Evolutionary conservation across 2,113 vertebrate species (phyloP).

Genomic region (Cepphus grylle): DNA sequence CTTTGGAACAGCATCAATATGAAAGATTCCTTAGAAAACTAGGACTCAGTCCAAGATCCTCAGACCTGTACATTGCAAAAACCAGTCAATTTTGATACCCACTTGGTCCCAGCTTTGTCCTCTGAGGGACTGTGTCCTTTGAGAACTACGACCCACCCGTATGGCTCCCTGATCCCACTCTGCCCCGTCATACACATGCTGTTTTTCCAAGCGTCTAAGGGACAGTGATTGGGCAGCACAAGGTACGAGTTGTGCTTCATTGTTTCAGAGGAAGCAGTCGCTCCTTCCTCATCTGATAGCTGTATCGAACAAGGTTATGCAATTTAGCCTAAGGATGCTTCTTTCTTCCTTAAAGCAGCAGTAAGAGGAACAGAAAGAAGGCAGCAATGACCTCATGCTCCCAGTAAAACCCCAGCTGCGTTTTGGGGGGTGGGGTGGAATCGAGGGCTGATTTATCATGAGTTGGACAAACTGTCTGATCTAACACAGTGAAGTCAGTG

Average conservation of each 20-base stretch:
- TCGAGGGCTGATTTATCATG: not conserved
- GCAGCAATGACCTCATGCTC: not conserved
- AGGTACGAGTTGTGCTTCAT: not conserved
- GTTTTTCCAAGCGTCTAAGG: not conserved
- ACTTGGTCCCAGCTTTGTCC: not conserved
- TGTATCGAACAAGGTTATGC: not conserved
- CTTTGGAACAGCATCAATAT: conserved; percentile 38
- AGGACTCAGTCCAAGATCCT: not conserved
- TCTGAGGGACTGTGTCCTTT: not conserved
- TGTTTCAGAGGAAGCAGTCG: not conserved
- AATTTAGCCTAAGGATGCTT: not conserved
- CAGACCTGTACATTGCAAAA: not conserved
- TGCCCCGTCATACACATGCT: not conserved
- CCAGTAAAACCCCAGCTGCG: not conserved
- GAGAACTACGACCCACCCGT: not conserved
- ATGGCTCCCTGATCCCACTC: not conserved
- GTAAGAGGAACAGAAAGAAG: not conserved
- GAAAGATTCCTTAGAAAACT: conserved; percentile 13
- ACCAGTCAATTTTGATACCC: not conserved
- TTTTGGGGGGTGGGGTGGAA: not conserved
- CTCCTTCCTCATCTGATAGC: not conserved
- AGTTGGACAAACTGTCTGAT: not conserved
- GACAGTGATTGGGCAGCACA: not conserved
- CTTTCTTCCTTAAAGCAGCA: conserved; percentile 3
- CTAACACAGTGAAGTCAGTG: not conserved